Conservation (phyloP, 2,888 invertebrate genomes). For the Acleris laterana region DNA sequence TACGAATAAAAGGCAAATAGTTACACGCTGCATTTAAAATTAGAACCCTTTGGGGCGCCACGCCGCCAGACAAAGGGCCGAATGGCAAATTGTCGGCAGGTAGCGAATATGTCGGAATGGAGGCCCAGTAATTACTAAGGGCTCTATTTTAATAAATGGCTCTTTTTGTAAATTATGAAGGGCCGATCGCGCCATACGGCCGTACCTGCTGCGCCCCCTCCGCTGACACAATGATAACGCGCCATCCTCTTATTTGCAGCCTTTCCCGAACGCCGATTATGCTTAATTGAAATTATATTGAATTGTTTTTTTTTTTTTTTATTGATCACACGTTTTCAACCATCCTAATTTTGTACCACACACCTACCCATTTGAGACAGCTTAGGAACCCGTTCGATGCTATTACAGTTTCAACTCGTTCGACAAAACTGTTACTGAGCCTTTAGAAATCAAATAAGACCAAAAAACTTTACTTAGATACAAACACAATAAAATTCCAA, state of each 20-base stretch:
- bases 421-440: conserved; percentile 29
- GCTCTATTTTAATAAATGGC: conserved; percentile 82
- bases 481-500: conserved; percentile 40
- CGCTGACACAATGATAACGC: conserved; percentile 62
- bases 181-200: conserved; percentile 81
- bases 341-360: conserved; percentile 14
- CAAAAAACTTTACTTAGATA: conserved; percentile 31
- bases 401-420: conserved; percentile 34
- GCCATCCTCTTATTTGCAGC: conserved; percentile 64
- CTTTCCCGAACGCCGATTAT: conserved; percentile 44
- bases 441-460: conserved; percentile 33
- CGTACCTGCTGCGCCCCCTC: conserved; percentile 80
- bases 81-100: conserved; percentile 83
- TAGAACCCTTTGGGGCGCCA: conserved; percentile 85
- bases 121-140: conserved; percentile 80
- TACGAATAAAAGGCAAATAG: conserved; percentile 79
- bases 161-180: conserved; percentile 81
- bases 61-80: conserved; percentile 82
- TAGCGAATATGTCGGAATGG: conserved; percentile 81
- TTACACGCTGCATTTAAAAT: conserved; percentile 83
- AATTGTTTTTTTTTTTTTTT: too few species aligned
- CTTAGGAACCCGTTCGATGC: conserved; percentile 9
- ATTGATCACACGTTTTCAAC: conserved; percentile 30
- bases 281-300: conserved; percentile 36
- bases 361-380: conserved; percentile 22